Evolutionary conservation across 2,797 vertebrate species (phyloP), one percentile per base, ranked within the genome.

Genomic region (Monodelphis domestica): DNA sequence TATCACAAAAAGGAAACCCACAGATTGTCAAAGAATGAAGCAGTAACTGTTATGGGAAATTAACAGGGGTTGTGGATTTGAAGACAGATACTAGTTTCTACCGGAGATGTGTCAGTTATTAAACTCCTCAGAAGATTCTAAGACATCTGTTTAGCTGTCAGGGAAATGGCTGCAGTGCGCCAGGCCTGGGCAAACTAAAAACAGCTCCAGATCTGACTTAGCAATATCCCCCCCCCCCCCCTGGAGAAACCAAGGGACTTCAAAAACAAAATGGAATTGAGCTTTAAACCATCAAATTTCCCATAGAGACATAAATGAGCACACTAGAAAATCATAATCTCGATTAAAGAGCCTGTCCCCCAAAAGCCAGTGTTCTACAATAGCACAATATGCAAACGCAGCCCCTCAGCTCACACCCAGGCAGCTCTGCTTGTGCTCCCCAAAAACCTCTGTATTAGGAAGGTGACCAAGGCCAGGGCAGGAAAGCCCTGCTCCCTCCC

Each of bases 41-140:
- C 51, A 92, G 91, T 92, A 95, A 91, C 92, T 95, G 59, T 53
- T 53, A 93, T 94, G 52, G 52, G 94, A 94, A 94, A 95, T 89
- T 59, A 90, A 84, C 93, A 54, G 4, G 53, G 90, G 89, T 91
- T 89, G 53, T 53, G 90, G 88, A 56, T 24, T 88, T 63, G 38
- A 53, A 90, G 57, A 89, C 29, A 51, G 87, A 45, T 53, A 33
- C 30, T 4, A 55, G 90, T 56, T 91, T 90, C 92, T 92, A 90
- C 90, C 33, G 7, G 88, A 91, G 96, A 52, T 30, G 2, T 0
- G 0, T 0, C 0, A 21, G 54, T 12, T 33, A 54, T 87, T 54
- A 53, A 88, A 50, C 57, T 56, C 5, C 53, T 87, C 4, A 91
- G 84, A 1, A 0, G 91, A 28, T 89, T 51, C 53, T 12, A 30